Evolutionary conservation across 92 coral and sea anemone species (phyloP).

Genomic region (Epizoanthus ramosus): DNA sequence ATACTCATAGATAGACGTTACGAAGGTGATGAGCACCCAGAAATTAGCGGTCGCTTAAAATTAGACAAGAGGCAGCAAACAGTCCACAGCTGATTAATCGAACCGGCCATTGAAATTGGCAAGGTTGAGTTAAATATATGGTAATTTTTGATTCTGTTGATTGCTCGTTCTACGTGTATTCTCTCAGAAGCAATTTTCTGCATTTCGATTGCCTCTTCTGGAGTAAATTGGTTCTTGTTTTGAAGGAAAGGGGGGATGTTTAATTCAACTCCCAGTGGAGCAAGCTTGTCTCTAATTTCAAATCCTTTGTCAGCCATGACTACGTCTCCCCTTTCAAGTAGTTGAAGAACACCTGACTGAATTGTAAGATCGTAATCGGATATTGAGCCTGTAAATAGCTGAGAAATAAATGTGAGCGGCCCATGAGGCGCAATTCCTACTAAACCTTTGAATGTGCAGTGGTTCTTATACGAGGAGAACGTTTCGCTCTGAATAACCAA

Average conservation of each 20-base stretch:
- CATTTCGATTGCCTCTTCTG: constrained; percentile 28
- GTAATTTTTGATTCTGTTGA: background rate
- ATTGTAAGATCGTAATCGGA: background rate
- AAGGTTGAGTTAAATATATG: no score
- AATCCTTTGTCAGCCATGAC: constrained; percentile 48
- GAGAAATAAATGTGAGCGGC: constrained; percentile 42
- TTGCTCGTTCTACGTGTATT: constrained; percentile 26
- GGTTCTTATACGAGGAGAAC: constrained; percentile 34
- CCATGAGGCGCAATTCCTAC: constrained; percentile 65
- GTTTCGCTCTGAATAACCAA: constrained; percentile 36
- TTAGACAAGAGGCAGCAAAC: no score
- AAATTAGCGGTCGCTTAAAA: no score
- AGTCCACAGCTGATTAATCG: no score
- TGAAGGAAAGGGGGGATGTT: constrained; percentile 16
- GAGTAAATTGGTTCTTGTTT: constrained; percentile 21
- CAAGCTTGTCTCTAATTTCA: constrained; percentile 27
- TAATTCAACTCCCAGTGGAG: constrained; percentile 27
- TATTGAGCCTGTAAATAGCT: background rate
- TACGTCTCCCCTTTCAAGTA: constrained; percentile 27
- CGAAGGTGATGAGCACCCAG: no score
- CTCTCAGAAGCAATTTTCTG: constrained; percentile 6
- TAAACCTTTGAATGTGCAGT: constrained; percentile 33
- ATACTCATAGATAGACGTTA: no score
- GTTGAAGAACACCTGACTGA: constrained; percentile 15
- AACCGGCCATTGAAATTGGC: no score